Evolutionary conservation across 2,797 vertebrate genomes (phyloP).

Genomic region (Antennarius maculatus): DNA sequence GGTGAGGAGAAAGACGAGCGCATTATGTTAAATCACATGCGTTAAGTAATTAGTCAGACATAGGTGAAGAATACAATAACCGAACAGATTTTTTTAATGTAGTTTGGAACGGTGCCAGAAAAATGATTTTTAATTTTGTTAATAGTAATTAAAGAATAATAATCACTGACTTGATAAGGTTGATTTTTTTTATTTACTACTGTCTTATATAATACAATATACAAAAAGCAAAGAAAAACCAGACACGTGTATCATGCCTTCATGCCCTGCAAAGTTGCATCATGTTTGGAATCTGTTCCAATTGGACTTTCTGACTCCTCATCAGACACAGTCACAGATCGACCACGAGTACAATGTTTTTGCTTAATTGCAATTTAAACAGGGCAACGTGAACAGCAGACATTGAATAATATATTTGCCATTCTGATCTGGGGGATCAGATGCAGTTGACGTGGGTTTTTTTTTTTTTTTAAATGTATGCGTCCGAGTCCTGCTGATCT

Average conservation of each 20-base stretch:
- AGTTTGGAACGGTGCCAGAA: neutral
- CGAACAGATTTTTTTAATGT: neutral
- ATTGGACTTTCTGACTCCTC: neutral
- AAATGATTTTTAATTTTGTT: too few species aligned
- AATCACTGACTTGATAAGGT: neutral
- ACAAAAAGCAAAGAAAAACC: neutral
- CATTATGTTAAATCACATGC: neutral
- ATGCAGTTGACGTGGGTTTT: too few species aligned
- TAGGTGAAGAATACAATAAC: neutral
- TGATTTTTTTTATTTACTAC: neutral
- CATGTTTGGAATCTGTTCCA: slow-evolving; percentile 12
- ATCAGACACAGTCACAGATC: neutral
- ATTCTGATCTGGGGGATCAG: too few species aligned
- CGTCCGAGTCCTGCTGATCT: too few species aligned
- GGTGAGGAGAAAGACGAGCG: neutral
- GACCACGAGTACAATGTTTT: too few species aligned
- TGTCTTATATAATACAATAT: neutral
- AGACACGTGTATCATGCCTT: neutral
- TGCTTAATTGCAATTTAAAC: too few species aligned
- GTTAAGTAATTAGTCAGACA: fast-evolving
- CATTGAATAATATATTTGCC: too few species aligned
- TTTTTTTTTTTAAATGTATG: too few species aligned
- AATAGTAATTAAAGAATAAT: too few species aligned
- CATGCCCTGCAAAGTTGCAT: slow-evolving; percentile 35
- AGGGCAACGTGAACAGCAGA: too few species aligned